Base-by-base conservation (phyloP, 2,888 invertebrate species). In the Empis stercorea region DNA sequence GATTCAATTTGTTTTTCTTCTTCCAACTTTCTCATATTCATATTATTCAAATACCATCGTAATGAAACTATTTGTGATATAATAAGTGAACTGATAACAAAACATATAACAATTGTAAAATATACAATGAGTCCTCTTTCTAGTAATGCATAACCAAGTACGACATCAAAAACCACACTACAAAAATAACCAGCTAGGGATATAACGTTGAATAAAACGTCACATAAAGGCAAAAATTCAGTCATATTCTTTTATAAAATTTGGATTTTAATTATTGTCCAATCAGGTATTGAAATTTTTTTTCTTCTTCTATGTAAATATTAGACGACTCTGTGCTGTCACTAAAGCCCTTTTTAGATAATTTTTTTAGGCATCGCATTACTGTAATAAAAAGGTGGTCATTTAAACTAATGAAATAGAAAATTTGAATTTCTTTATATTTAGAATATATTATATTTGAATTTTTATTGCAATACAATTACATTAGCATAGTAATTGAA, bases 161-260 rank as follows among this genome's bases (percentile, higher is more conserved):
- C 81, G 51, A 88, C 76, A 68, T 91, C 88, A 67, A 91, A 91
- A 9, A 89, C 87, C 52, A 88, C 81, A 73, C 89, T 88, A 74
- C 89, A 89, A 70, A 91, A 91, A 66, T 91, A 89, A 20, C 86
- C 86, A 48, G 87, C 87, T 56, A 91, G 72, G 43, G 89, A 89
- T 58, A 89, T 87, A 65, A 91, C 85, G 71, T 91, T 91, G 75
- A 91, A 91, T 43, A 91, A 74, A 54, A 89, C 84, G 73, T 91
- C 91, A 76, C 91, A 91, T 65, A 91, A 76, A 56, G 89, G 89
- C 70, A 91, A 76, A 70, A 89, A 89, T 75, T 91, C 88, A 70
- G 81, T 80, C 83, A 77, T 76, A 50, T 50, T 55, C 43, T 41
- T 44, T 34, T 5, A 20, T 20, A 4, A 20, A 27, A 6, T 27